phyloP scores from a whole-genome alignment of 2,888 invertebrate genomes.

The Harpagoxenus sublaevis region DNA sequence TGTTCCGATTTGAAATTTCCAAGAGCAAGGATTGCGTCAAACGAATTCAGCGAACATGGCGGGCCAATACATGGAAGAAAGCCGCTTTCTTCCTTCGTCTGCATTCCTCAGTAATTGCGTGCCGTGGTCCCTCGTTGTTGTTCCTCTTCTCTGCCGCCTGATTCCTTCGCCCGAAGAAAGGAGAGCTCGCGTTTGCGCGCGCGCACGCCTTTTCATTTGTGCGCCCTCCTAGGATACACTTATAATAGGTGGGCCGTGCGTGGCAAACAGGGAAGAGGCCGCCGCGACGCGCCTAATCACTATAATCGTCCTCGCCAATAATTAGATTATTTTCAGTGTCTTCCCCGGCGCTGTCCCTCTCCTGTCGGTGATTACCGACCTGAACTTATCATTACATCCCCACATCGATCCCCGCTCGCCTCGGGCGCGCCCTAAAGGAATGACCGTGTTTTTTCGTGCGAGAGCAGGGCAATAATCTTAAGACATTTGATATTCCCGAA shows the following conservation, averaged over 20 bases:
- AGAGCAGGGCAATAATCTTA: conserved; percentile 43
- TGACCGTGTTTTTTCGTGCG: conserved; percentile 55
- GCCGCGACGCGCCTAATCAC: conserved; percentile 82
- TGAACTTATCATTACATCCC: conserved; percentile 84
- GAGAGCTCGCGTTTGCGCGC: conserved; percentile 75
- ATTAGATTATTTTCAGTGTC: conserved; percentile 85
- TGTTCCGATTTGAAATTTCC: conserved; percentile 46
- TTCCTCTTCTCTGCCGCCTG: conserved; percentile 50
- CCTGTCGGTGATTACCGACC: conserved; percentile 80
- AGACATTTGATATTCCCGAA: conserved; percentile 54
- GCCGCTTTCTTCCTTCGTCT: conserved; percentile 72
- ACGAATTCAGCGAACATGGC: conserved; percentile 56
- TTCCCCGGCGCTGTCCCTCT: conserved; percentile 70
- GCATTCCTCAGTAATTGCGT: conserved; percentile 76
- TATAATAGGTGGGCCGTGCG: conserved; percentile 75
- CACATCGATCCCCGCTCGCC: conserved; percentile 66
- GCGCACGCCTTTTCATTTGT: conserved; percentile 85
- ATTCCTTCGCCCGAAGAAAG: conserved; percentile 79
- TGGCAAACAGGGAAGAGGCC: conserved; percentile 69
- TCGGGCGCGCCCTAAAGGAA: conserved; percentile 43
- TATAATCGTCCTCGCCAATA: conserved; percentile 86
- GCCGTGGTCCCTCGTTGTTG: conserved; percentile 60
- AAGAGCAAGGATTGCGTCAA: conserved; percentile 33
- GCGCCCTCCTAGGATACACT: conserved; percentile 70
- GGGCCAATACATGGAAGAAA: conserved; percentile 64